These are phyloP conservation scores for Cistogaster globosa DNA, from an alignment of 2,888 invertebrate species.

Conservation along the genomic window DNA sequence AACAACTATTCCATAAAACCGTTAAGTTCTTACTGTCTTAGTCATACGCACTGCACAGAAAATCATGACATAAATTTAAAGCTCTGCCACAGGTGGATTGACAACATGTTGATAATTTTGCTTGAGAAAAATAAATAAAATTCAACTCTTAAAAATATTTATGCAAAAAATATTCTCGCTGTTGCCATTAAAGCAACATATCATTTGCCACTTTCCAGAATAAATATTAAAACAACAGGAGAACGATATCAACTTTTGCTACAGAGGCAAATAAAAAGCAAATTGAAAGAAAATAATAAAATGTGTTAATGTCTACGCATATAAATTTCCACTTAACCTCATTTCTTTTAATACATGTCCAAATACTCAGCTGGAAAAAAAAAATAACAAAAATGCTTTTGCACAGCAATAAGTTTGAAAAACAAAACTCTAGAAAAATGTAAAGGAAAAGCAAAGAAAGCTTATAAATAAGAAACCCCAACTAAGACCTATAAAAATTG, in stretches of 20 bases:
- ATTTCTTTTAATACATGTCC: constrained; percentile 64
- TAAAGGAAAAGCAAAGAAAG: constrained; percentile 42
- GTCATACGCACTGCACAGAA: too few relatives aligned
- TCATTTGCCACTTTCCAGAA: constrained; percentile 62
- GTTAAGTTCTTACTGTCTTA: neutral
- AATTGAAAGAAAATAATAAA: constrained; percentile 5
- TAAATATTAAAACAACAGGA: constrained; percentile 29
- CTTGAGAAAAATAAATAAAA: constrained; percentile 16
- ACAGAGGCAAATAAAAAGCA: neutral
- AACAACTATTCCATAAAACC: too few relatives aligned
- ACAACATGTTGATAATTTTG: too few relatives aligned
- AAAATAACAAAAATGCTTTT: constrained; percentile 31
- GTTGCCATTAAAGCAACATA: constrained; percentile 39
- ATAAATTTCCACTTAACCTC: constrained; percentile 71
- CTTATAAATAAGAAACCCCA: constrained; percentile 29
- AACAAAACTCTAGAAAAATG: neutral
- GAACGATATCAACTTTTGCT: constrained; percentile 9
- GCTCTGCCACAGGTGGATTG: too few relatives aligned
- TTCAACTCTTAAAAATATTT: neutral
- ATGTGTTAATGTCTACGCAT: constrained; percentile 65
- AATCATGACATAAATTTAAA: too few relatives aligned
- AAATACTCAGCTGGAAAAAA: constrained; percentile 5
- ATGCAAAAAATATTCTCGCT: constrained; percentile 20
- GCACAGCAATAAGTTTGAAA: constrained; percentile 36
- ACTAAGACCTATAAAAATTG: constrained; percentile 60